These are phyloP conservation scores for Coelinius sp. DNA, from an alignment of 2,888 invertebrate species.

Conservation along the genomic window DNA sequence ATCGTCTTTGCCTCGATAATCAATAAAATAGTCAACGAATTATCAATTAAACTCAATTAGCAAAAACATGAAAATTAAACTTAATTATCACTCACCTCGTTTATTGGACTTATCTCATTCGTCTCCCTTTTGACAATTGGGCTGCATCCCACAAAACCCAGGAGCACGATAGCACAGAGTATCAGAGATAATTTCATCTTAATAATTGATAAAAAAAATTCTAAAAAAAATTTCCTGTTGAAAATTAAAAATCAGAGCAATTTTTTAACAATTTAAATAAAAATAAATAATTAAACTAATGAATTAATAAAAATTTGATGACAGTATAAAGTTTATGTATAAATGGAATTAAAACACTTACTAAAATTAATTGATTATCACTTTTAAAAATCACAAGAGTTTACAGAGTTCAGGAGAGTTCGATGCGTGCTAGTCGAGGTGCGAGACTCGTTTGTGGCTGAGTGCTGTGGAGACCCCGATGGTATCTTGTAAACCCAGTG, in stretches of 20 bases:
- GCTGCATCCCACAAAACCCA: constrained; percentile 50
- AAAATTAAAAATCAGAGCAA: constrained; percentile 6
- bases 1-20: constrained; percentile 4
- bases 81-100: constrained; percentile 63
- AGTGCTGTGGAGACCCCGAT: constrained; percentile 67
- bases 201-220: too few species aligned
- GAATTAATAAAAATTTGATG: not conserved
- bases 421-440: constrained; percentile 68
- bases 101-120: constrained; percentile 63
- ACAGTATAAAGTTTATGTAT: not conserved
- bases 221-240: not conserved
- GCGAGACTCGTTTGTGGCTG: constrained; percentile 70
- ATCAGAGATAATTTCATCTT: constrained; percentile 60
- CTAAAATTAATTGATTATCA: not conserved
- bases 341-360: constrained; percentile 1
- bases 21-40: constrained; percentile 9
- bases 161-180: constrained; percentile 54
- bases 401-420: constrained; percentile 47
- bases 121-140: constrained; percentile 62
- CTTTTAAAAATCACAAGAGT: not conserved
- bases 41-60: not conserved
- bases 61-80: not conserved
- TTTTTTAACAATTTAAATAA: not conserved
- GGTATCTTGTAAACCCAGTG: constrained; percentile 60
- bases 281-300: too few species aligned